Evolutionary conservation across 2,797 vertebrate genomes (phyloP).

Genomic region (Cossypha niveicapilla): DNA sequence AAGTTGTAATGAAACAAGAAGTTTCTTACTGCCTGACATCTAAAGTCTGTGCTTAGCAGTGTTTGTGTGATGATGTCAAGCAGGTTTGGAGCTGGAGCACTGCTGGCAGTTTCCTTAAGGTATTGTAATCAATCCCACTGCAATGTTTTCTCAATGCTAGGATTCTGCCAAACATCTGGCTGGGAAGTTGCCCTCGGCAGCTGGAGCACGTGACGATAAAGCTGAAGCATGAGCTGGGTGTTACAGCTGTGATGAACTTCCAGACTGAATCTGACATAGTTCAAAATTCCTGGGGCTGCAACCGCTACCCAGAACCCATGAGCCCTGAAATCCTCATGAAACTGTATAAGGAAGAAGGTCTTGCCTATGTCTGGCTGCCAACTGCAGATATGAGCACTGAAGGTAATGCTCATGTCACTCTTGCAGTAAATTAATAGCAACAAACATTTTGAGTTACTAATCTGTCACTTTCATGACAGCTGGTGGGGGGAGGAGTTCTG

Average conservation of each 20-base stretch:
- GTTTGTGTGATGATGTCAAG: neutral
- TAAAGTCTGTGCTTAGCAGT: neutral
- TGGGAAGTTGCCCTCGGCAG: constrained; percentile 94
- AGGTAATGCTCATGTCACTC: constrained; percentile 73
- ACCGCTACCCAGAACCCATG: constrained; percentile 83
- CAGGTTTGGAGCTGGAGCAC: neutral
- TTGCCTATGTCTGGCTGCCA: constrained; percentile 93
- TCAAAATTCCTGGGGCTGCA: constrained; percentile 91
- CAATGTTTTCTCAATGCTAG: constrained; percentile 68
- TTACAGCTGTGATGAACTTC: constrained; percentile 96
- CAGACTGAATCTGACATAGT: constrained; percentile 92
- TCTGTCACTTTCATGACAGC: neutral
- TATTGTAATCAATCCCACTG: neutral
- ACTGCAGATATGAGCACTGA: constrained; percentile 97
- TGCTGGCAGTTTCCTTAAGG: neutral
- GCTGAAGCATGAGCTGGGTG: constrained; percentile 89
- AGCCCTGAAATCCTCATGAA: constrained; percentile 86
- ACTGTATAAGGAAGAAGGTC: constrained; percentile 87
- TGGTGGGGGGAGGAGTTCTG: neutral
- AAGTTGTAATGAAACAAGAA: neutral
- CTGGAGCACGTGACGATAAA: constrained; percentile 91
- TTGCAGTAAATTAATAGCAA: neutral
- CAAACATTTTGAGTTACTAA: neutral
- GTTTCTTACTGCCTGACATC: neutral
- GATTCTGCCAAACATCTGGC: constrained; percentile 89